Evolutionary conservation across 1,140 invertebrate species (phyloP), one percentile per base, ranked within the genome.

Genomic region (Arctopsyche grandis): DNA sequence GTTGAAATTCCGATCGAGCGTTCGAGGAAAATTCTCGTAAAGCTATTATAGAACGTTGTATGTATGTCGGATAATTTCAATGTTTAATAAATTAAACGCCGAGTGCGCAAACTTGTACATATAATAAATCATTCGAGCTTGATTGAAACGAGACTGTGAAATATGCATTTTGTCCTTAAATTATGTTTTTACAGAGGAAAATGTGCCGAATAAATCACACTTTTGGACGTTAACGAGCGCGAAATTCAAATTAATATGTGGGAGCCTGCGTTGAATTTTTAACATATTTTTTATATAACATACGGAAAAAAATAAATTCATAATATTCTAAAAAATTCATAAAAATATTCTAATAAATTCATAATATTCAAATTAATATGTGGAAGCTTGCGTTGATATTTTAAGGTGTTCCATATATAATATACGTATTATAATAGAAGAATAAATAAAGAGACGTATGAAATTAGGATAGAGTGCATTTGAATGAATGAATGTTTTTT

Each of bases 51-150:
- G 56, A 60, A 60, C 56, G 56, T 60, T 16, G 21, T 19, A n/a
- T 60, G 56, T n/a, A n/a, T 16, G 56, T 9, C 56, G n/a, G 16
- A 60, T 19, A 60, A 19, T 60, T 10, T 60, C 7, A 38, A 7
- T 16, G 19, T 60, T 60, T 60, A 19, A 60, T 60, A 60, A 60
- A 60, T 60, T 60, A 60, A 60, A 60, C 56, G 9, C 21, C 21
- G 16, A 60, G 29, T 7, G 29, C 56, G 56, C 56, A 60, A 60
- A 60, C 56, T 60, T 60, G 56, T 60, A 60, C 56, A 60, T 60
- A n/a, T n/a, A n/a, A n/a, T n/a, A 60, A 60, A 60, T 60, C 56
- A 60, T 10, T 19, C 21, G n/a, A 21, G 56, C 56, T 60, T 60
- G 56, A 60, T 60, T 60, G 56, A 60, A 60, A 60, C 56, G 56